Evolutionary conservation across 37 sponge, comb jelly and placozoan genomes (phyloP).

Genomic region (Beroe ovata): DNA sequence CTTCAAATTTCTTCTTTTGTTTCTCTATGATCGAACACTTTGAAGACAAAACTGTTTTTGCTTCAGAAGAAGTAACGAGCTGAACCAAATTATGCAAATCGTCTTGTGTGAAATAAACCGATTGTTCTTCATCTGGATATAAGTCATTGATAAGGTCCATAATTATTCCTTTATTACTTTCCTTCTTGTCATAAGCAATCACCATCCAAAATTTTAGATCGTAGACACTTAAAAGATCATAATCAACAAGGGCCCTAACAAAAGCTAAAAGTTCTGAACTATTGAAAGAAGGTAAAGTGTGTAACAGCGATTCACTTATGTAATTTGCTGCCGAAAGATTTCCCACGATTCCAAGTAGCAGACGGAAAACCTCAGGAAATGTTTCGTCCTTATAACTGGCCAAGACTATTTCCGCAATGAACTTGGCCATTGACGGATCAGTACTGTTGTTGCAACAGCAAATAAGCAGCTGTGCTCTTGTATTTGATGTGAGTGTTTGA

Average conservation of each 20-base stretch:
- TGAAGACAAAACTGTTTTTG: not conserved
- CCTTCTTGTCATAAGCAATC: constrained; percentile 17
- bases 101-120: not conserved
- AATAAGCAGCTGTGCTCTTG: not conserved
- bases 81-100: constrained; percentile 6
- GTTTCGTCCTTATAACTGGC: not conserved
- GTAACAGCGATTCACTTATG: not conserved
- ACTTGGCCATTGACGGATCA: not conserved
- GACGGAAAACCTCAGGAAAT: not conserved
- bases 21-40: not conserved
- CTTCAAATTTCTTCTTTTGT: not conserved
- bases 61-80: not conserved
- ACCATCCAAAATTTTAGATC: constrained; percentile 31
- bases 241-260: not conserved
- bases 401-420: not conserved
- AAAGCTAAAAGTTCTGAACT: not conserved
- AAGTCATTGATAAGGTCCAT: not conserved
- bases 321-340: constrained; percentile 7
- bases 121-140: not conserved
- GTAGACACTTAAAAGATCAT: not conserved
- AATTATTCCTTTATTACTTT: not conserved
- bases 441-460: not conserved
- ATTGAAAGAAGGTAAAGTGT: not conserved
- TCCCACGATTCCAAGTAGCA: not conserved
- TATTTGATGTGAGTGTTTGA: not conserved